These are phyloP conservation scores for Helobdella robusta DNA, from an alignment of 2,888 invertebrate species.

Conservation along the genomic window DNA sequence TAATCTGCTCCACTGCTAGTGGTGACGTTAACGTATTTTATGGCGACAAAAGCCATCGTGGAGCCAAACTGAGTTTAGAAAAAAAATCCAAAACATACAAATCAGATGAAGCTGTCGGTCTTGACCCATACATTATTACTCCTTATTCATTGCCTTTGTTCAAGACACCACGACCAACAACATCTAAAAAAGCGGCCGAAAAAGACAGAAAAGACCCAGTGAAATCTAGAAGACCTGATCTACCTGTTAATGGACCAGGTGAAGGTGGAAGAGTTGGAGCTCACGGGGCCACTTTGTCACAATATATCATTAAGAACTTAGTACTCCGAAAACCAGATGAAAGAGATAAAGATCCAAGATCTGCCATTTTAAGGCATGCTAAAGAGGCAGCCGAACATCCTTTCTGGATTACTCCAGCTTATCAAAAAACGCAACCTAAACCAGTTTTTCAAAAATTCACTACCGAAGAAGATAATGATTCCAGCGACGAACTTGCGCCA, in stretches of 20 bases:
- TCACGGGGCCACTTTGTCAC: constrained; percentile 87
- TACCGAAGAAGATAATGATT: constrained; percentile 40
- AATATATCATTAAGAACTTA: constrained; percentile 87
- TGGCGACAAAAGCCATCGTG: constrained; percentile 68
- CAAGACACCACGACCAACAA: constrained; percentile 66
- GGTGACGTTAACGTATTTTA: constrained; percentile 82
- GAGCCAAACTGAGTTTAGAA: constrained; percentile 39
- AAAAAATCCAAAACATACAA: constrained; percentile 23
- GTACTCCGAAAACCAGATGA: constrained; percentile 68
- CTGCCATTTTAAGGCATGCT: constrained; percentile 84
- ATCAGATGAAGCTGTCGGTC: constrained; percentile 64
- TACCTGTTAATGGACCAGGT: constrained; percentile 54
- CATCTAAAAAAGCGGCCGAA: constrained; percentile 75
- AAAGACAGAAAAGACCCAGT: constrained; percentile 66
- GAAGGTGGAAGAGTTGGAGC: constrained; percentile 82
- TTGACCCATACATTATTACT: constrained; percentile 84
- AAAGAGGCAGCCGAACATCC: constrained; percentile 92
- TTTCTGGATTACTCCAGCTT: constrained; percentile 62
- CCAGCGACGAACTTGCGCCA: constrained; percentile 39
- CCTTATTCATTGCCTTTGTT: constrained; percentile 84
- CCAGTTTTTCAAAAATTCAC: constrained; percentile 57
- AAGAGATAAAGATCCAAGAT: constrained; percentile 67
- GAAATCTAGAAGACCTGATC: constrained; percentile 54
- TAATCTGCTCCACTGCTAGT: constrained; percentile 82
- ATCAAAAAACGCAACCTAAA: constrained; percentile 65